Evolutionary conservation across 2,888 invertebrate genomes (phyloP), one percentile per base, ranked within the genome.

Genomic region (Leptopterna dolabrata): DNA sequence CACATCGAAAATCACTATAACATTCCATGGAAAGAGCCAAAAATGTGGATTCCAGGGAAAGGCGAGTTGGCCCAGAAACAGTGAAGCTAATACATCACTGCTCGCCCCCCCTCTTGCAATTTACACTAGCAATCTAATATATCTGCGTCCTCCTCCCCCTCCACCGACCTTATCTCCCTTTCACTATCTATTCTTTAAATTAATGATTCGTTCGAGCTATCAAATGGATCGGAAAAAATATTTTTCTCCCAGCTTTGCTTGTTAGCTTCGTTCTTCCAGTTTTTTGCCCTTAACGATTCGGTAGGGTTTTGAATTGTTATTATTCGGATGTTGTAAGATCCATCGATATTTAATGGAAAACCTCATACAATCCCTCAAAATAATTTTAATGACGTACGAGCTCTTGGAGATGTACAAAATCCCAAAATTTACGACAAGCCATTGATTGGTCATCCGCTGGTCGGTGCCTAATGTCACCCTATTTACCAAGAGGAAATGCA

Each of bases 41-140:
- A 63, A 63, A 63, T 24, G 0, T 24, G 11, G 63, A 63, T 63
- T 63, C 63, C 63, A 11, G 63, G 9, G 47, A 47, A 63, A 63
- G 63, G 63, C 63, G 63, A 24, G 63, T 24, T 63, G 24, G 19
- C 63, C 63, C 45, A 19, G 45, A 14, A 76, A 78, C 16, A 45
- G 36, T 43, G 19, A 19, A 43, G 45, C 45, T 43, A n/a, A 78
- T 78, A 78, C 78, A 78, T 78, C 78, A 78, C 78, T 45, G 76
- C 45, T 78, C 45, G 78, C 45, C 78, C 27, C 78, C 36, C 7
- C 36, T n/a, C 78, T 45, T 78, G 78, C 78, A 78, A 78, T 45
- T 43, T 78, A 43, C 78, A 78, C 78, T 43, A 78, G 78, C 78
- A 78, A 78, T 78, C 78, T 78, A 78, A 78, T 78, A 78, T 43